Conservation (phyloP, 1,140 invertebrate species). For the Solenopsis fugax region DNA sequence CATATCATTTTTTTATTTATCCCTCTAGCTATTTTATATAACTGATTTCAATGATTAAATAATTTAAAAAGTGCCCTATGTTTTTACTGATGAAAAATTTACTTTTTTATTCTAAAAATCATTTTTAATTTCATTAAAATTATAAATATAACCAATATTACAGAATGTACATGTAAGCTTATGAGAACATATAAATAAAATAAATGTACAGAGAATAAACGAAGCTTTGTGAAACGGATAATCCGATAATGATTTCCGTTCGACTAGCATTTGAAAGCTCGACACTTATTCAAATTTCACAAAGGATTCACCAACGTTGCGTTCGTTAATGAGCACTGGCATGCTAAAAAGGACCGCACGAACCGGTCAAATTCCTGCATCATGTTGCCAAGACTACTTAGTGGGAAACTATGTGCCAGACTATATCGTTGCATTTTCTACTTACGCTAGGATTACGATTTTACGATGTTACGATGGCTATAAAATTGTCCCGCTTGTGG, state of each 20-base stretch:
- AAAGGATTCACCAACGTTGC: background rate
- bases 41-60: background rate
- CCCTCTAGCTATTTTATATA: background rate
- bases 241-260: conserved; percentile 46
- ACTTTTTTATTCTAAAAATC: background rate
- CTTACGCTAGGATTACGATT: conserved; percentile 46
- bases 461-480: conserved; percentile 35
- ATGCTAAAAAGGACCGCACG: background rate
- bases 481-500: conserved; percentile 50
- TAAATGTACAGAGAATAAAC: conserved; percentile 16
- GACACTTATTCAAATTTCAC: conserved; percentile 60
- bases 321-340: conserved; percentile 18
- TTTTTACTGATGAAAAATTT: background rate
- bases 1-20: background rate
- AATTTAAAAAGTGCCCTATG: background rate
- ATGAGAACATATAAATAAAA: conserved; percentile 24
- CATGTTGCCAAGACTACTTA: conserved; percentile 57
- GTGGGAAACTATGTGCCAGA: conserved; percentile 29
- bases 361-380: conserved; percentile 24
- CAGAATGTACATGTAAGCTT: background rate
- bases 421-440: conserved; percentile 62
- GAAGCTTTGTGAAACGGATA: conserved; percentile 22
- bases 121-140: background rate
- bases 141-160: background rate
- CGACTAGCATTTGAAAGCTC: conserved; percentile 42